These are phyloP conservation scores for Clytia hemisphaerica DNA, from an alignment of 30 jellyfish, hydroid and myxozoan species.

Conservation along the genomic window DNA sequence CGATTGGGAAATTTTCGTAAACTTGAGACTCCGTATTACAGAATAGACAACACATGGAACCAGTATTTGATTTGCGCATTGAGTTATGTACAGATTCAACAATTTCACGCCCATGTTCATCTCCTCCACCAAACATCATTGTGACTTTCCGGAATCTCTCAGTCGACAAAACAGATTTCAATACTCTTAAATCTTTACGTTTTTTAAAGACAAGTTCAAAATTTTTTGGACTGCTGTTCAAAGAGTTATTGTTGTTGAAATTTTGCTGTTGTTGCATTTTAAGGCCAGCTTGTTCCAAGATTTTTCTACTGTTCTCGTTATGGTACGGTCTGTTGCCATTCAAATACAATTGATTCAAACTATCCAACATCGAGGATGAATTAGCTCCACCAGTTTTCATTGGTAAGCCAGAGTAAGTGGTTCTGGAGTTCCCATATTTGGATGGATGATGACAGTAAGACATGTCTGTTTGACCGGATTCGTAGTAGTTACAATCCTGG, in stretches of 20 bases:
- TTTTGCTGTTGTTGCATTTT: too few species aligned
- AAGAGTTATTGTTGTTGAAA: too few species aligned
- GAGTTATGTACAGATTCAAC: slow-evolving; percentile 26
- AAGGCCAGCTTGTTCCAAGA: slow-evolving; percentile 24
- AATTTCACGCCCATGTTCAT: slow-evolving; percentile 32
- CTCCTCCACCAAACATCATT: slow-evolving; percentile 28
- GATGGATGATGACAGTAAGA: too few species aligned
- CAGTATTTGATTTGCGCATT: background rate
- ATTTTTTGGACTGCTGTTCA: background rate
- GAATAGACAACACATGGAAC: slow-evolving; percentile 19
- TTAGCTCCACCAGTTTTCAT: too few species aligned
- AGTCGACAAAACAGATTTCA: slow-evolving; percentile 13
- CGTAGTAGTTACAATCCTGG: too few species aligned
- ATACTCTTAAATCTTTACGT: slow-evolving; percentile 20
- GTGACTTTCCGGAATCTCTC: slow-evolving; percentile 24
- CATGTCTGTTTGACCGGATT: too few species aligned
- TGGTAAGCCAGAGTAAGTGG: too few species aligned
- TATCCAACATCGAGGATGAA: background rate
- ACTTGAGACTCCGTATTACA: slow-evolving; percentile 29
- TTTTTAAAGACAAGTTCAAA: slow-evolving; percentile 14
- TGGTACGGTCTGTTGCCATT: background rate
- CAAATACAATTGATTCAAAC: background rate
- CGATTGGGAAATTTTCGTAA: slow-evolving; percentile 38
- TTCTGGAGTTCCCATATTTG: too few species aligned
- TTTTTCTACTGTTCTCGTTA: background rate